Evolutionary conservation across 2,113 vertebrate species (phyloP), one percentile per base, ranked within the genome.

Genomic region (Corythornis madagascariensis): DNA sequence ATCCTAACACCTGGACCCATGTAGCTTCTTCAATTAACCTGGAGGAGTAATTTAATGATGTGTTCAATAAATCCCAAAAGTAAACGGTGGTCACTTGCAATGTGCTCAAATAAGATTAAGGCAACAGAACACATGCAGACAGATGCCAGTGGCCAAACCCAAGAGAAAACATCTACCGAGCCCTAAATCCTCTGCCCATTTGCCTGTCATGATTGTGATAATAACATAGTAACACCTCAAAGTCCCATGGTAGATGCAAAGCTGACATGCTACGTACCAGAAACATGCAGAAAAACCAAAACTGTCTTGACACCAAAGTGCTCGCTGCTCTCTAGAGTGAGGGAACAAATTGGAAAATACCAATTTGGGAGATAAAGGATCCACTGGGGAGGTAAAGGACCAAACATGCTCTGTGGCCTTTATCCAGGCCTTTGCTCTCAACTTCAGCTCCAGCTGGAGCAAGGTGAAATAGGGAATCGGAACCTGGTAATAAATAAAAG

Each of bases 1-100:
- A 69, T 92, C 59, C 66, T 61, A 79, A 73, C 2, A 6, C 63
- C 64, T 79, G 55, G 89, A 65, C 70, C 75, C 15, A 3, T 70
- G 65, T 28, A 88, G 24, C 90, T 90, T 89, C 88, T 90, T 90
- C 90, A 93, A 84, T 94, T 94, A 96, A 96, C 81, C 74, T 72
- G 65, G 48, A 3, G 4, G 76, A 84, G 70, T 61, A 90, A 92
- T 94, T 92, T 84, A 89, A 55, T 64, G 28, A 92, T 86, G 59
- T 59, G 42, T 84, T 90, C 14, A 4, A 55, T 73, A 83, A 90
- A 90, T 89, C 86, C 81, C 81, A 55, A 47, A 89, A 89, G 85
- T 14, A 82, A 93, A 76, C 3, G 3, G 22, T 40, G 63, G 55
- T 38, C 70, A 69, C 80, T 89, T 33, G 25, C n/a, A 38, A 38